phyloP scores from a whole-genome alignment of 1,140 invertebrate genomes.

The Plutomurus gul region DNA sequence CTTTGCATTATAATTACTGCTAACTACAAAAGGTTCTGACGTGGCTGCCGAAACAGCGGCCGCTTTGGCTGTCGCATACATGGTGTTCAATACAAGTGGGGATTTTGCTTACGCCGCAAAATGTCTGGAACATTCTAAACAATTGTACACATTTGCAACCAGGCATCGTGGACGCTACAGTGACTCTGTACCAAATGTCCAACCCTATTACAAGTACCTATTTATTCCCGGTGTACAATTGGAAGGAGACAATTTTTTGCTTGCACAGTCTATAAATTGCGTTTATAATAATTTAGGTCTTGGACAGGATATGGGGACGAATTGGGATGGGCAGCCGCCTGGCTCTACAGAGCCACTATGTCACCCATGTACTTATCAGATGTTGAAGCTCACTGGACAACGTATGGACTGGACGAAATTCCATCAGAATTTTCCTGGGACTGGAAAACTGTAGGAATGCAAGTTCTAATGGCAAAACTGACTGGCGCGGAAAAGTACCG shows the following conservation, averaged over 20 bases:
- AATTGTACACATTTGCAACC: slow-evolving; percentile 67
- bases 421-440: slow-evolving; percentile 66
- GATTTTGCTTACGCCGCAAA: slow-evolving; percentile 61
- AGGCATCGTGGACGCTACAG: slow-evolving; percentile 64
- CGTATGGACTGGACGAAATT: slow-evolving; percentile 61
- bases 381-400: slow-evolving; percentile 62
- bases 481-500: slow-evolving; percentile 54
- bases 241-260: no score
- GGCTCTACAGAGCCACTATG: slow-evolving; percentile 67
- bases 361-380: slow-evolving; percentile 63
- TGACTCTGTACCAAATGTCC: slow-evolving; percentile 60
- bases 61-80: slow-evolving; percentile 63
- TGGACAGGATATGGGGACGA: slow-evolving; percentile 65
- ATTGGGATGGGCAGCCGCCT: slow-evolving; percentile 66
- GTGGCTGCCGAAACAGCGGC: slow-evolving; percentile 68
- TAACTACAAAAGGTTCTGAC: slow-evolving; percentile 68
- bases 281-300: neutral
- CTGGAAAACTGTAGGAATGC: slow-evolving; percentile 63
- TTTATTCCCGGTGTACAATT: neutral
- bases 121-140: slow-evolving; percentile 62
- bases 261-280: neutral
- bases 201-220: neutral
- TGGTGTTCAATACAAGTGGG: slow-evolving; percentile 58
- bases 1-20: no score
- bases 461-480: slow-evolving; percentile 47